Conservation (phyloP, 2,797 vertebrate genomes). For the Alosa sapidissima region DNA sequence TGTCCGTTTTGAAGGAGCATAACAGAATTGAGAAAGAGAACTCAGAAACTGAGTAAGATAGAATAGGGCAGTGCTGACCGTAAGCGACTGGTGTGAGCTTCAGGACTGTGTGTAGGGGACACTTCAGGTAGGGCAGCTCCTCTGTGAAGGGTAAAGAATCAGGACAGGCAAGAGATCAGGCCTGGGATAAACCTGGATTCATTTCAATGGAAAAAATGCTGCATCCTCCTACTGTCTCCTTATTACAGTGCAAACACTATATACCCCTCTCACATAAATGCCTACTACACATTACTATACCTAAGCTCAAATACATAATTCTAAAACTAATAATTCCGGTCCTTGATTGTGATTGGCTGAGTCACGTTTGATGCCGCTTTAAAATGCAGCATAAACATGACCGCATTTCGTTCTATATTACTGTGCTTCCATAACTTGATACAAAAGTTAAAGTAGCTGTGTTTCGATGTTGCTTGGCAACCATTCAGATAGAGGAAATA, state of each 20-base stretch:
- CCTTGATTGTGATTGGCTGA: too few species aligned
- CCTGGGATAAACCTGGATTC: neutral
- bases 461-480: too few species aligned
- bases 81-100: conserved; percentile 77
- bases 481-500: too few species aligned
- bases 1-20: neutral
- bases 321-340: too few species aligned
- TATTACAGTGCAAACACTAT: neutral
- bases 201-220: neutral
- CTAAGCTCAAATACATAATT: too few species aligned
- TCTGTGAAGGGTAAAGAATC: neutral
- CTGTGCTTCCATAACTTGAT: too few species aligned
- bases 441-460: too few species aligned
- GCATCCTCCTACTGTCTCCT: neutral
- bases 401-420: too few species aligned
- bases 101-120: conserved; percentile 74
- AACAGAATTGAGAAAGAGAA: neutral
- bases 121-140: conserved; percentile 70
- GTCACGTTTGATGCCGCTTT: too few species aligned
- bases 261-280: too few species aligned
- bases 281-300: too few species aligned
- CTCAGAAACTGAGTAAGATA: neutral
- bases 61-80: conserved; percentile 45
- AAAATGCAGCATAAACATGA: too few species aligned
- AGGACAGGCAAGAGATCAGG: neutral